Conservation (phyloP, 2,888 invertebrate species). For the Baronia brevicornis region DNA sequence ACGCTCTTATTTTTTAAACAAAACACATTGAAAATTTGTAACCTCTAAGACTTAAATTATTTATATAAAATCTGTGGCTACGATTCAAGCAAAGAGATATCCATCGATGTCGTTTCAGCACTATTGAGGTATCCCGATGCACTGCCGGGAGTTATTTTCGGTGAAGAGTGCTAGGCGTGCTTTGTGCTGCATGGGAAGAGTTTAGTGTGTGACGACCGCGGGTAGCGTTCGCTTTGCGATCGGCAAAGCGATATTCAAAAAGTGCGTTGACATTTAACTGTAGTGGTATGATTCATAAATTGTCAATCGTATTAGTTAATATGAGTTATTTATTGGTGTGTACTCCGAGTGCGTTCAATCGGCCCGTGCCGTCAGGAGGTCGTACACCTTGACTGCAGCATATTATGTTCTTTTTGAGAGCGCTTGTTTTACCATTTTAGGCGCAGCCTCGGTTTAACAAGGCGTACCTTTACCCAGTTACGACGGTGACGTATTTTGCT, state of each 20-base stretch:
- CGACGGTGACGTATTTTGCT: constrained; percentile 43
- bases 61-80: constrained; percentile 13
- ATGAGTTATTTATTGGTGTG: constrained; percentile 48
- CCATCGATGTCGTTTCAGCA: constrained; percentile 37
- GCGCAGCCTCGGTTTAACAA: constrained; percentile 56
- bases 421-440: constrained; percentile 65
- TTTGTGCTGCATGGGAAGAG: constrained; percentile 51
- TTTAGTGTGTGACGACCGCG: constrained; percentile 54
- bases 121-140: constrained; percentile 61
- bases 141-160: constrained; percentile 72
- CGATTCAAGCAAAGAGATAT: constrained; percentile 41
- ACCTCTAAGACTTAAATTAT: too few species aligned
- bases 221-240: constrained; percentile 44
- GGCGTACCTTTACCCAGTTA: constrained; percentile 64
- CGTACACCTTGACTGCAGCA: constrained; percentile 64
- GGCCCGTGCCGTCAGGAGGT: constrained; percentile 38
- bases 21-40: too few species aligned
- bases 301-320: constrained; percentile 41
- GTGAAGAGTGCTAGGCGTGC: constrained; percentile 54
- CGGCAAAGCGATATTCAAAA: too few species aligned
- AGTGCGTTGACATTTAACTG: constrained; percentile 74
- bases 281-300: constrained; percentile 66
- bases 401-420: constrained; percentile 52
- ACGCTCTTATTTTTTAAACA: constrained; percentile 1
- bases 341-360: constrained; percentile 57